Evolutionary conservation across 1,140 invertebrate genomes (phyloP).

Genomic region (Calephelis virginiensis): DNA sequence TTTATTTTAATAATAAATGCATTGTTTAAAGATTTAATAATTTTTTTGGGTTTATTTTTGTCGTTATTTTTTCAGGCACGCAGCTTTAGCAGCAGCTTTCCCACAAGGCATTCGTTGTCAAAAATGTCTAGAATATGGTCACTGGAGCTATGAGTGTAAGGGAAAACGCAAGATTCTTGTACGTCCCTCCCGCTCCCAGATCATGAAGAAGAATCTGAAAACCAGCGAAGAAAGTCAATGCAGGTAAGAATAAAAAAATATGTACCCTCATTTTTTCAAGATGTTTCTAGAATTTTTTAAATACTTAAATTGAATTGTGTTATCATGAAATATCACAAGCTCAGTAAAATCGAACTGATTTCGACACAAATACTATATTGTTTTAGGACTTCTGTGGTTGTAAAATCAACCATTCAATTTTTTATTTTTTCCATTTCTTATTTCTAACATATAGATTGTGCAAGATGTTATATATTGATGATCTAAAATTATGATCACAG

Average conservation of each 20-base stretch:
- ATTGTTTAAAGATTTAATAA: slow-evolving; percentile 20
- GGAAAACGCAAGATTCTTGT: slow-evolving; percentile 94
- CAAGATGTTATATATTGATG: too few relatives aligned
- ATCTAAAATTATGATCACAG: too few relatives aligned
- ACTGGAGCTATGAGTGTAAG: slow-evolving; percentile 96
- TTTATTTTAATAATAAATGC: slow-evolving; percentile 24
- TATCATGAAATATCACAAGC: too few relatives aligned
- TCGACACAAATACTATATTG: too few relatives aligned
- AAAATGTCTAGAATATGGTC: slow-evolving; percentile 93
- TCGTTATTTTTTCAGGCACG: slow-evolving; percentile 62
- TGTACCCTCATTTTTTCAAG: slow-evolving; percentile 23
- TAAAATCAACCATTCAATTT: too few relatives aligned
- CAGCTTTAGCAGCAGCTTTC: slow-evolving; percentile 79
- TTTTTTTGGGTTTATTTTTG: slow-evolving; percentile 21
- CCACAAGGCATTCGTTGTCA: slow-evolving; percentile 89
- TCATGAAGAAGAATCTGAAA: slow-evolving; percentile 87
- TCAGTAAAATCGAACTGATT: too few relatives aligned
- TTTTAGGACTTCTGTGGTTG: too few relatives aligned
- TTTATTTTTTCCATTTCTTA: too few relatives aligned
- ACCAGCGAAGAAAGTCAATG: slow-evolving; percentile 71
- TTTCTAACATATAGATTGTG: too few relatives aligned
- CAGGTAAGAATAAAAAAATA: slow-evolving; percentile 47
- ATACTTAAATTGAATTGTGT: too few relatives aligned
- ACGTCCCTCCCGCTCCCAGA: slow-evolving; percentile 87
- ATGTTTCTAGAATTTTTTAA: not conserved